Base-by-base conservation (phyloP, 2,113 vertebrate species). In the Edolisoma coerulescens region DNA sequence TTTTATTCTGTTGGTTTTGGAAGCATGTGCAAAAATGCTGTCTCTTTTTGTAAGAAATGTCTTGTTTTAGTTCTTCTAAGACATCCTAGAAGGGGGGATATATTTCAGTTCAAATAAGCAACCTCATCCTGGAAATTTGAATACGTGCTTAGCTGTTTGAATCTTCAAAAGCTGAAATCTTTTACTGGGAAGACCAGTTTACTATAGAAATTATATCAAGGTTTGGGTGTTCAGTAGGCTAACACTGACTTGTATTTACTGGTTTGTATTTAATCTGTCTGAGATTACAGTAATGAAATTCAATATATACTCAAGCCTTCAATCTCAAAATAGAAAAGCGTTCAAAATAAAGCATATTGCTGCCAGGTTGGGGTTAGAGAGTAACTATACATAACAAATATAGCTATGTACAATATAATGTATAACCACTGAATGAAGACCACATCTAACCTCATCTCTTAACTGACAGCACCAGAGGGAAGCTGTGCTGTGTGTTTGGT, bases 21-120 rank as follows among this genome's bases (percentile, higher is more conserved):
- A 35, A 54, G n/a, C 0, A 0, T 14, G 18, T 41, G 30, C 3
- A 33, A 47, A 13, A 5, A 60, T 5, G 22, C 13, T 41, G n/a
- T 10, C 30, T 70, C 68, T 47, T 32, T 79, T 53, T 57, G 26
- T 32, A 78, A 75, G 44, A 79, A 84, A 71, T 33, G 41, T 27
- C 30, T 67, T 1, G 0, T 7, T 63, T 45, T 17, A 64, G 26
- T 35, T 49, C 37, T 86, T 84, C 71, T 84, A n/a, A n/a, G 61
- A 33, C 7, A 16, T 15, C n/a, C 75, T 59, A 44, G 78, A 67
- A 78, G 9, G 27, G 81, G 15, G 27, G 14, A 23, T 24, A 5
- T 32, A 24, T 63, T 84, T 70, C 52, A 54, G 30, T 71, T 85
- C 50, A 35, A 88, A 75, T 33, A 3, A 89, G 49, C 60, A 91